Evolutionary conservation across 1,140 invertebrate genomes (phyloP), one percentile per base, ranked within the genome.

Genomic region (Ooceraea biroi): DNA sequence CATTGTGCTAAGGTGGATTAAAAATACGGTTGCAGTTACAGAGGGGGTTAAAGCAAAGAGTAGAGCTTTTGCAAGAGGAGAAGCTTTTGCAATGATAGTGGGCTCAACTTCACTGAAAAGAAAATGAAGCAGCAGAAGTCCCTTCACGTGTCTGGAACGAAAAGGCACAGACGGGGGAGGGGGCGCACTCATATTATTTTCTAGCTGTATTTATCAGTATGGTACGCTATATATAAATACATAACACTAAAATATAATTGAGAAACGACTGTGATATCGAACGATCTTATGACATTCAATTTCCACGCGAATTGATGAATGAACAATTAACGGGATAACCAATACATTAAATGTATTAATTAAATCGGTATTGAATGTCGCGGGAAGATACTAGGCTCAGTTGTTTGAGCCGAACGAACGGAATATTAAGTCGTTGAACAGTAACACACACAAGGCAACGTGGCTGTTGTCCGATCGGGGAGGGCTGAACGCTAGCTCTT

Each of bases 201-300:
- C 91, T 94, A 94, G 93, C 90, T 92, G 88, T 94, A 93, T 93
- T 92, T 92, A 93, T 92, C 91, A 91, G 86, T 92, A 93, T 85
- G 84, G 91, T 91, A 88, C 85, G 89, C 86, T 93, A 92, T 94
- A 93, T 90, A 91, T 94, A 94, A 94, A 92, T 91, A 90, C 90
- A 93, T 93, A 93, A 90, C 93, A 91, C 92, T 86, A 91, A 92
- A 91, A 87, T 89, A 87, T 89, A 92, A 92, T 90, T 91, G 92
- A 93, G 90, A 94, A 93, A 94, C 93, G 92, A 94, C 94, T 94
- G 94, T 94, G 94, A 94, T 94, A 94, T 92, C 91, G 89, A 94
- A 94, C 93, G 93, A 94, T 94, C 93, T 94, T 94, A 93, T 92
- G 91, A 94, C 93, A 94, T 94, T 94, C 93, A 93, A 94, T 94